Conservation (phyloP, 1,140 invertebrate genomes). For the Macrosteles quadrilineatus region DNA sequence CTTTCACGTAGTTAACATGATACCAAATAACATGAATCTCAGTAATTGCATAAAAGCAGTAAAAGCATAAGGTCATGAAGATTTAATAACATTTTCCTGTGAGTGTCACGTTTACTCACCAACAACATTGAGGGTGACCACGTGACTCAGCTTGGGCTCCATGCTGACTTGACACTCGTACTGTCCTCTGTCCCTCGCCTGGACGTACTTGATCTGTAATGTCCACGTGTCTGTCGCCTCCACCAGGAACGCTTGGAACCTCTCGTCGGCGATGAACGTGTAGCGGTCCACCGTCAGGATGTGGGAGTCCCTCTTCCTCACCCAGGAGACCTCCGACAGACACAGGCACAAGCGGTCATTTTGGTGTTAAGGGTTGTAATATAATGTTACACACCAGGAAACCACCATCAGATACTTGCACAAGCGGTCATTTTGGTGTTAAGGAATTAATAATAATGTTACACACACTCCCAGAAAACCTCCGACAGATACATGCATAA, state of each 20-base stretch:
- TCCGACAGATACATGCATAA: constrained; percentile 44
- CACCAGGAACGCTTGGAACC: constrained; percentile 77
- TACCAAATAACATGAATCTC: too few species aligned
- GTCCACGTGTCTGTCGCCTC: constrained; percentile 86
- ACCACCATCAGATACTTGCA: too few species aligned
- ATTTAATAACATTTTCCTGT: too few species aligned
- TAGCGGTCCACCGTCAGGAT: constrained; percentile 88
- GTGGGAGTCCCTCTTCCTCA: constrained; percentile 82
- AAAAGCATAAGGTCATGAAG: too few species aligned
- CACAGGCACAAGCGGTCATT: constrained; percentile 18
- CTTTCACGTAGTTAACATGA: too few species aligned
- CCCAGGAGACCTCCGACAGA: constrained; percentile 74
- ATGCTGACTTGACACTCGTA: constrained; percentile 95
- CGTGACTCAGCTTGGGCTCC: constrained; percentile 88
- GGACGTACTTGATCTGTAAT: constrained; percentile 73
- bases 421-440: too few species aligned
- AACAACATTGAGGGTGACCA: constrained; percentile 85
- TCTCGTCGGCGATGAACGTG: constrained; percentile 87
- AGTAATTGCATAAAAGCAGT: too few species aligned
- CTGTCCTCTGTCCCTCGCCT: constrained; percentile 81
- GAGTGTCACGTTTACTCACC: too few species aligned
- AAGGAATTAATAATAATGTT: too few species aligned
- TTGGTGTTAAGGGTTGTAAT: too few species aligned
- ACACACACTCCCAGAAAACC: constrained; percentile 90
- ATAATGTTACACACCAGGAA: too few species aligned